These are phyloP conservation scores for Lagorchestes hirsutus DNA, from an alignment of 2,797 vertebrate species.

Conservation along the genomic window DNA sequence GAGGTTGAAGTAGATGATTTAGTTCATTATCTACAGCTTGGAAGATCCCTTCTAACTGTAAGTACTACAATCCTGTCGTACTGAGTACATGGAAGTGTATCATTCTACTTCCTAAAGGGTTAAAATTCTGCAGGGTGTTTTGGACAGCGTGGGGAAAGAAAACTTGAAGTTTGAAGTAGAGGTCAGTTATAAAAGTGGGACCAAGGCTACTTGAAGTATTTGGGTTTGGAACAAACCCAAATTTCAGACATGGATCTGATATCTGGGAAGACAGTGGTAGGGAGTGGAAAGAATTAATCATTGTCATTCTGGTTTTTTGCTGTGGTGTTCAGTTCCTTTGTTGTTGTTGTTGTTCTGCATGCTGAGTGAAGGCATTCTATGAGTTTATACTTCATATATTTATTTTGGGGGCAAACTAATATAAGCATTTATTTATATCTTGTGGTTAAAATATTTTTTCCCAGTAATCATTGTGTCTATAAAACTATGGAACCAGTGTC, in stretches of 20 bases:
- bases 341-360: neutral
- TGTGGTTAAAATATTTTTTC: conserved; percentile 4
- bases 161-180: conserved; percentile 14
- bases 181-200: conserved; percentile 38
- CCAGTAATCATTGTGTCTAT: conserved; percentile 38
- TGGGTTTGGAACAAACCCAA: neutral
- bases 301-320: conserved; percentile 1
- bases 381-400: neutral
- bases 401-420: neutral
- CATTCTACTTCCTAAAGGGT: conserved; percentile 42
- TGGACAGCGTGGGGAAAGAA: conserved; percentile 47
- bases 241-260: neutral
- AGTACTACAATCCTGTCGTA: neutral
- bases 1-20: neutral
- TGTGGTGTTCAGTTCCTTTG: neutral
- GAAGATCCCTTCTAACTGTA: neutral
- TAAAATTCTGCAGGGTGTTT: conserved; percentile 26
- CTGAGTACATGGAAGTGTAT: neutral
- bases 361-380: neutral
- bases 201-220: conserved; percentile 17
- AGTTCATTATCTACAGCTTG: neutral
- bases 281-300: conserved; percentile 20
- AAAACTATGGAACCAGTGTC: conserved; percentile 21
- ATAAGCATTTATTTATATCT: conserved; percentile 17
- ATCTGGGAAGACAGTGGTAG: neutral